These are phyloP conservation scores for Lethenteron reissneri DNA, from an alignment of 2,113 vertebrate genomes.

Conservation along the genomic window DNA sequence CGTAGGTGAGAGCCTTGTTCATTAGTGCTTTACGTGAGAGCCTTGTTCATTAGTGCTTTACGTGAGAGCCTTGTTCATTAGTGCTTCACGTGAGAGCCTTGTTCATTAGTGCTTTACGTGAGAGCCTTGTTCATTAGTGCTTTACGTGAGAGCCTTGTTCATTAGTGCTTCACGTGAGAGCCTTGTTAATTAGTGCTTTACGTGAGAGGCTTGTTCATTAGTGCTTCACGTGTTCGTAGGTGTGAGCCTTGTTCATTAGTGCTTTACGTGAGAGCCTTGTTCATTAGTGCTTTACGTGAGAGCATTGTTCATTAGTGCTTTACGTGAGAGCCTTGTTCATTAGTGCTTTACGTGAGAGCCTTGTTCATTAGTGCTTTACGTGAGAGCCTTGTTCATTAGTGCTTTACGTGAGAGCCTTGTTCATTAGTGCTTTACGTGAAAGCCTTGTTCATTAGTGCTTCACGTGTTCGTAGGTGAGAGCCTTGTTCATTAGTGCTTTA, in stretches of 20 bases:
- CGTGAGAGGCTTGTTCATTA: not conserved
- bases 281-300: not conserved
- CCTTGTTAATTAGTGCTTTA: not conserved
- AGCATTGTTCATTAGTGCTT: not conserved
- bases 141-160: constrained; percentile 20
- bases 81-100: not conserved
- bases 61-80: not conserved
- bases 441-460: not conserved
- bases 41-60: not conserved
- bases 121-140: not conserved
- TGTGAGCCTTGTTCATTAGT: not conserved
- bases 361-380: constrained; percentile 12
- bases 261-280: constrained; percentile 20
- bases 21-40: constrained; percentile 21
- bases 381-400: constrained; percentile 16
- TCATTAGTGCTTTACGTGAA: not conserved
- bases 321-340: not conserved
- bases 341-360: constrained; percentile 15
- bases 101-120: constrained; percentile 14
- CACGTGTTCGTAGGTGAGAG: constrained; percentile 18
- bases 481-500: not conserved
- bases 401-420: not conserved
- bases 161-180: not conserved
- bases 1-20: constrained; percentile 12
- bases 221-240: constrained; percentile 19